A percentile compares a stretch with the other conserved stretches of the same genome.
Evolutionary conservation across 2,888 invertebrate species (phyloP).

Genomic region (Tachina lurida): DNA sequence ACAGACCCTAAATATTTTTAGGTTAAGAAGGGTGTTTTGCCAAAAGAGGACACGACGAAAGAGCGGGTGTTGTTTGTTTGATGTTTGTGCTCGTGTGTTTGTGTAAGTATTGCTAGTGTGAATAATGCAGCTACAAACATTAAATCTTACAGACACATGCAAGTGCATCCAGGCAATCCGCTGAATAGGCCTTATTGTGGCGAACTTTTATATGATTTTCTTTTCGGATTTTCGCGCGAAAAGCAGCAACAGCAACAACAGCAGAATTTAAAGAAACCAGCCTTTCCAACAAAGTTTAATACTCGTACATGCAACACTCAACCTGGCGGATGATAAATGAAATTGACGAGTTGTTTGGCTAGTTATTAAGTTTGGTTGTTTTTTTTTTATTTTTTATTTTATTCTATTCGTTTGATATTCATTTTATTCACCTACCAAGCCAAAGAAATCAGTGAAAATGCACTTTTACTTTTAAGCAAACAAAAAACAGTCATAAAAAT

Average conservation of each 20-base stretch:
- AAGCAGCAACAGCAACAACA: background rate
- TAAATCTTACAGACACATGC: background rate
- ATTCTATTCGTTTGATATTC: constrained; percentile 49
- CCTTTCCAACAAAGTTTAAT: constrained; percentile 38
- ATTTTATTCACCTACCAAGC: constrained; percentile 63
- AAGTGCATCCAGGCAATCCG: background rate
- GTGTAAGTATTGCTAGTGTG: background rate
- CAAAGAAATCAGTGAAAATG: constrained; percentile 81
- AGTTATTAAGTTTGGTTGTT: constrained; percentile 48
- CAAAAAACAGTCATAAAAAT: constrained; percentile 6
- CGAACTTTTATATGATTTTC: constrained; percentile 12
- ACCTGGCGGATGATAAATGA: constrained; percentile 46
- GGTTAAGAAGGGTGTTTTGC: constrained; percentile 26
- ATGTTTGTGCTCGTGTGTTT: background rate
- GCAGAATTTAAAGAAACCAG: constrained; percentile 25
- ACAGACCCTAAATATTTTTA: constrained; percentile 19
- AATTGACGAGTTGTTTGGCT: constrained; percentile 68
- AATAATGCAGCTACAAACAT: constrained; percentile 14
- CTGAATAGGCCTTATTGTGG: constrained; percentile 22
- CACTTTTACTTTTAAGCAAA: constrained; percentile 80
- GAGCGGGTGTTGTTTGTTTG: constrained; percentile 37
- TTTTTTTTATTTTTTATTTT: constrained; percentile 31
- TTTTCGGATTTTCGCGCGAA: constrained; percentile 39
- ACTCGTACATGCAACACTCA: constrained; percentile 37
- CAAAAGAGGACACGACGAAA: constrained; percentile 13